Evolutionary conservation across 1,140 invertebrate species (phyloP).

Genomic region (Catajapyx aquilonaris): DNA sequence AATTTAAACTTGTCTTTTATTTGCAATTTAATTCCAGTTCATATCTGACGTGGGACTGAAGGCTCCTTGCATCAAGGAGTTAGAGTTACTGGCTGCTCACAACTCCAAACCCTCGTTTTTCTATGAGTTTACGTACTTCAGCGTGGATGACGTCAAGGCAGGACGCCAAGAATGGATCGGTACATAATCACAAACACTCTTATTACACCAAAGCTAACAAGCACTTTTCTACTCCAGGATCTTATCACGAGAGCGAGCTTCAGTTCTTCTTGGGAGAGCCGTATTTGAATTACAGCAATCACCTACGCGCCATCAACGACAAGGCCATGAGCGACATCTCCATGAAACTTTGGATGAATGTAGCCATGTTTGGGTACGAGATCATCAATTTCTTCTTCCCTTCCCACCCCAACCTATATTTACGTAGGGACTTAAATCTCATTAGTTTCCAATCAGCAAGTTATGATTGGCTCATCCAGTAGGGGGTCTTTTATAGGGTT

Average conservation of each 20-base stretch:
- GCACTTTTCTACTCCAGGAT: conserved; percentile 14
- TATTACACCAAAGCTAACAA: no score
- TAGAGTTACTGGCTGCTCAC: conserved; percentile 13
- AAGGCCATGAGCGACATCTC: conserved; percentile 19
- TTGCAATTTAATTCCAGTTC: no score
- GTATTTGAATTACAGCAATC: conserved; percentile 17
- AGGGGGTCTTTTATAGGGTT: no score
- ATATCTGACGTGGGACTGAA: conserved; percentile 19
- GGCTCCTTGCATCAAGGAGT: conserved; percentile 17
- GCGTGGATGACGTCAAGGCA: conserved; percentile 16
- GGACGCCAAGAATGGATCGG: conserved; percentile 17
- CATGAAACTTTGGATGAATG: conserved; percentile 23
- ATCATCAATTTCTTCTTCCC: no score
- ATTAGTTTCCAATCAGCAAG: no score
- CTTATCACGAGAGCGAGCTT: conserved; percentile 21
- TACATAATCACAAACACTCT: no score
- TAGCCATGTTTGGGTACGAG: conserved; percentile 23
- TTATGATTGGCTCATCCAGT: no score
- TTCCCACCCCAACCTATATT: no score
- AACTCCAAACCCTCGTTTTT: conserved; percentile 14
- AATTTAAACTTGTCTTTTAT: no score
- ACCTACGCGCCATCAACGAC: conserved; percentile 18
- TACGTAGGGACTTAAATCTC: no score
- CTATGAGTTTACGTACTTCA: conserved; percentile 17
- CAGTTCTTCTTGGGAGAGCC: conserved; percentile 21